Evolutionary conservation across 2,888 invertebrate species (phyloP).

Genomic region (Lithosia quadra): DNA sequence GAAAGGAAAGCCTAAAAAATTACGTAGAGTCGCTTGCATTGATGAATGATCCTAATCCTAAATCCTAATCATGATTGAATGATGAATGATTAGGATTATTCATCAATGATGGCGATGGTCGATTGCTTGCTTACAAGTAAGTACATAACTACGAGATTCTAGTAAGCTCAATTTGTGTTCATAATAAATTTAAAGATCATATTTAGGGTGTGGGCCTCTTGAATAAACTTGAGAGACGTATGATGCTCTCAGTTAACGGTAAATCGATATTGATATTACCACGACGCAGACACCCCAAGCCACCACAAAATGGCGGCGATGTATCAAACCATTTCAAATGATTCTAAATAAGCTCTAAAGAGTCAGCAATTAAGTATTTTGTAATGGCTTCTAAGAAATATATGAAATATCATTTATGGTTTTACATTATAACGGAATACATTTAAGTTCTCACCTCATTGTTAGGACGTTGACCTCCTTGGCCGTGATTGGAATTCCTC

Average conservation of each 20-base stretch:
- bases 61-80: too few species aligned
- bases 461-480: constrained; percentile 80
- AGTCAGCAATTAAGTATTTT: background rate
- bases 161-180: too few species aligned
- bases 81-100: too few species aligned
- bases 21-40: too few species aligned
- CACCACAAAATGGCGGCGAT: constrained; percentile 46
- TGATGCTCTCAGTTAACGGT: background rate
- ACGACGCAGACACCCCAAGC: constrained; percentile 19
- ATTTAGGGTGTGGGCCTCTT: too few species aligned
- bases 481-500: constrained; percentile 68
- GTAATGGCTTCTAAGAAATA: background rate
- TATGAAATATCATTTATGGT: background rate
- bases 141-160: too few species aligned
- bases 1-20: too few species aligned
- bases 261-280: constrained; percentile 31
- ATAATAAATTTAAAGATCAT: too few species aligned
- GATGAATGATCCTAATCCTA: too few species aligned
- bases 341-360: background rate
- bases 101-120: too few species aligned
- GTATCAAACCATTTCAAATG: background rate
- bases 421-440: constrained; percentile 10
- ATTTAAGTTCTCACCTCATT: constrained; percentile 64
- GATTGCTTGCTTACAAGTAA: too few species aligned
- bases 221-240: too few species aligned